Conservation (phyloP, 2,113 vertebrate genomes). For the Mesitornis unicolor region DNA sequence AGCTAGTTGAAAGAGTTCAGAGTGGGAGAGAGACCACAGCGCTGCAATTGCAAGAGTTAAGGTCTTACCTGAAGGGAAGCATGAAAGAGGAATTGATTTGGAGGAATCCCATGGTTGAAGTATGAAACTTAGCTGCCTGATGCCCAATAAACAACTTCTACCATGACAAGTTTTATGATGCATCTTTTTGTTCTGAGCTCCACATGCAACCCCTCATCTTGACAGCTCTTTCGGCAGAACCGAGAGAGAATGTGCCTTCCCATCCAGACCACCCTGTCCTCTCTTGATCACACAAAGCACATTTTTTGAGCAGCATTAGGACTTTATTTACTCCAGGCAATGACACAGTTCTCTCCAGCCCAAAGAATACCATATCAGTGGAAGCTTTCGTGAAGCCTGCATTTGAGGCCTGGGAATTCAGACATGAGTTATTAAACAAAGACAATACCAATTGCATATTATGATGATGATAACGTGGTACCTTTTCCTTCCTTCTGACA, state of each 20-base stretch:
- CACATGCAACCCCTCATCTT: not conserved
- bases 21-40: not conserved
- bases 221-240: not conserved
- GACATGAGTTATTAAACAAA: constrained; percentile 14
- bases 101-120: not conserved
- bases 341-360: not conserved
- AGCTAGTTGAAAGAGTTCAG: not conserved
- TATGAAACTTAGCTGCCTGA: not conserved
- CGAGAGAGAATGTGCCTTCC: not conserved
- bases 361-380: not conserved
- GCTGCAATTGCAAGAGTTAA: not conserved
- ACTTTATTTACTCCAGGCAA: constrained; percentile 29
- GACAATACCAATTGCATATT: constrained; percentile 10
- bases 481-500: constrained; percentile 87
- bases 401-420: not conserved
- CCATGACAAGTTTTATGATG: not conserved
- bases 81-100: not conserved
- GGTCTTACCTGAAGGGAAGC: not conserved
- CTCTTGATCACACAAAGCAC: constrained; percentile 9
- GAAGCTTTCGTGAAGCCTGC: not conserved
- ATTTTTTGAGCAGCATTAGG: not conserved
- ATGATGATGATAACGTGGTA: constrained; percentile 48
- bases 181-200: not conserved
- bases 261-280: constrained; percentile 1
- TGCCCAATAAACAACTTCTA: not conserved